phyloP scores from a whole-genome alignment of 1,140 invertebrate species.

The Portunus trituberculatus region DNA sequence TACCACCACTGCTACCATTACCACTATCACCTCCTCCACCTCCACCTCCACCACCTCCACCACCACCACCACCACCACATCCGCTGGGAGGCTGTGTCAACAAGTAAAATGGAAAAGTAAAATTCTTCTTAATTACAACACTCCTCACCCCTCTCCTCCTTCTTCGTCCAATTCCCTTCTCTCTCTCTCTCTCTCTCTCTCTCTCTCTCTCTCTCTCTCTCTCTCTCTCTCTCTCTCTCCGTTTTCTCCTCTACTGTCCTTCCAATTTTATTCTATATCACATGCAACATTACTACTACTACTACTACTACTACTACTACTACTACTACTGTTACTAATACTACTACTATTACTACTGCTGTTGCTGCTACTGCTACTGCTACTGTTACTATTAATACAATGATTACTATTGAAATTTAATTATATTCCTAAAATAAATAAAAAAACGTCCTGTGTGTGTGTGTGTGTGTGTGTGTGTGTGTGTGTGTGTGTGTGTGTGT shows the following conservation, averaged over 20 bases:
- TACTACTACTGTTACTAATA: too few species aligned
- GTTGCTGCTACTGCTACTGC: too few species aligned
- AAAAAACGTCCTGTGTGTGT: too few species aligned
- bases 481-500: neutral
- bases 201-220: neutral
- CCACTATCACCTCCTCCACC: neutral
- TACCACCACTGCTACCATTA: neutral
- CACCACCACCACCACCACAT: neutral
- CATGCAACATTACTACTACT: too few species aligned
- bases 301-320: too few species aligned
- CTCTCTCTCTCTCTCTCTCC: neutral
- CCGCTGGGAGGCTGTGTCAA: constrained; percentile 56
- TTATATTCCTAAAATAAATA: too few species aligned
- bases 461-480: neutral
- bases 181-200: constrained; percentile 26
- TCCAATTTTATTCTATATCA: neutral
- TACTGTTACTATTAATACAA: neutral
- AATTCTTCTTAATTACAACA: constrained; percentile 73
- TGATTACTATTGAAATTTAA: neutral
- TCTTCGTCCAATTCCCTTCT: neutral
- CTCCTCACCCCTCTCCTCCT: constrained; percentile 5
- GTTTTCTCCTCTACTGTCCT: neutral
- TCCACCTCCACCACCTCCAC: neutral
- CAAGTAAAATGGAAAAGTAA: constrained; percentile 72
- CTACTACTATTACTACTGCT: too few species aligned